These are phyloP conservation scores for Sabatieria punctata DNA, from an alignment of 2,888 invertebrate genomes.

Conservation along the genomic window DNA sequence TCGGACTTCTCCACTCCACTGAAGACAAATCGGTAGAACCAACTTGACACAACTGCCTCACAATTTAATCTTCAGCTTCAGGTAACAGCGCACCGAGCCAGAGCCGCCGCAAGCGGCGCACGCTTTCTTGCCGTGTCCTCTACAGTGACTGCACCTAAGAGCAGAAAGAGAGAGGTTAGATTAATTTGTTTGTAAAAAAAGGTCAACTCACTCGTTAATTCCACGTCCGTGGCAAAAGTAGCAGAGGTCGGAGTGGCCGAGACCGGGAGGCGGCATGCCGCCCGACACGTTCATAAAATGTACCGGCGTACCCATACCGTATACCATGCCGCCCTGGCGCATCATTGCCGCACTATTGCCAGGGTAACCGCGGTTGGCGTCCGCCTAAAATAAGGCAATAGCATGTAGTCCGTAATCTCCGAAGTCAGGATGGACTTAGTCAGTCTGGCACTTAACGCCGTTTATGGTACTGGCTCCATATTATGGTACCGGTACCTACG, in stretches of 20 bases:
- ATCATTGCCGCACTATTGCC: constrained; percentile 23
- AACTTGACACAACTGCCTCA: constrained; percentile 12
- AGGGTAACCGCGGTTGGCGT: constrained; percentile 23
- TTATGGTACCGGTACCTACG: too few species aligned
- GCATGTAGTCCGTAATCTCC: too few species aligned
- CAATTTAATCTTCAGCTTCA: constrained; percentile 27
- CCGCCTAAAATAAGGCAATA: constrained; percentile 17
- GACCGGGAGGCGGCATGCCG: constrained; percentile 29
- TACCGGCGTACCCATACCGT: constrained; percentile 28
- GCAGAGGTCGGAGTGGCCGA: constrained; percentile 27
- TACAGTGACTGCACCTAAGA: constrained; percentile 25
- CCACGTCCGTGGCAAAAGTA: constrained; percentile 23
- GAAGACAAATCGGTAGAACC: constrained; percentile 9
- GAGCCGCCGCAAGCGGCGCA: constrained; percentile 24
- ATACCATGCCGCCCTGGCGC: constrained; percentile 14
- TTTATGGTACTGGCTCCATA: too few species aligned
- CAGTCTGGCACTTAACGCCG: too few species aligned
- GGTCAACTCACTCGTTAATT: constrained; percentile 7
- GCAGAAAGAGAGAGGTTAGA: background rate
- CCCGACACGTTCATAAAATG: constrained; percentile 30
- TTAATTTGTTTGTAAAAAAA: background rate
- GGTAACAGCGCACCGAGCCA: constrained; percentile 22
- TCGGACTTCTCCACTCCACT: constrained; percentile 24
- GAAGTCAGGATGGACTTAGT: too few species aligned
- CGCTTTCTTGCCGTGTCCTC: constrained; percentile 28